These are phyloP conservation scores for Philypnodon macrostomus DNA, from an alignment of 2,797 vertebrate genomes.

Conservation along the genomic window DNA sequence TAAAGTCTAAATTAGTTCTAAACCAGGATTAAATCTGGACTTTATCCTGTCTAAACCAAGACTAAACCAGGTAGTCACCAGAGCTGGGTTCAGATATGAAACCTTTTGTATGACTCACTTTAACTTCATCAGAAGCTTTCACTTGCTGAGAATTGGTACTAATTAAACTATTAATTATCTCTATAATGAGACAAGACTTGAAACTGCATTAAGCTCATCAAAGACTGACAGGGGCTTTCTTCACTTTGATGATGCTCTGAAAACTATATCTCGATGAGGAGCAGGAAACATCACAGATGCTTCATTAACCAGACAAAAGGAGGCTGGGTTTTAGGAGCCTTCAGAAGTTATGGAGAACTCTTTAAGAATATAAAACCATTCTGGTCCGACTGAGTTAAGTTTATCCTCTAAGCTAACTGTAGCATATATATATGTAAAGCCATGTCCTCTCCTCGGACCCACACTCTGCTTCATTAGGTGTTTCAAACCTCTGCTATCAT, in stretches of 20 bases:
- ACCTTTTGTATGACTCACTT: slow-evolving; percentile 23
- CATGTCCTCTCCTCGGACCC: slow-evolving; percentile 19
- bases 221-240: slow-evolving; percentile 68
- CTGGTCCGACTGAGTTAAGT: too few species aligned
- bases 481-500: slow-evolving; percentile 18
- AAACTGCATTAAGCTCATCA: slow-evolving; percentile 69
- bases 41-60: too few species aligned
- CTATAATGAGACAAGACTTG: slow-evolving; percentile 69
- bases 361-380: too few species aligned
- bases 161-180: slow-evolving; percentile 77
- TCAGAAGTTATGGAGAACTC: slow-evolving; percentile 34
- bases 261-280: slow-evolving; percentile 57
- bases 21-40: too few species aligned
- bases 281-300: slow-evolving; percentile 54
- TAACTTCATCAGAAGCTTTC: slow-evolving; percentile 39
- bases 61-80: too few species aligned
- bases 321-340: slow-evolving; percentile 15
- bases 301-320: slow-evolving; percentile 49
- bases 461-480: slow-evolving; percentile 18
- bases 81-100: slow-evolving; percentile 9
- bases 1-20: too few species aligned
- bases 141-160: slow-evolving; percentile 62
- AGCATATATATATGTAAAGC: too few species aligned
- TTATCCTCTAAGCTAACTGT: too few species aligned
- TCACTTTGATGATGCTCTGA: slow-evolving; percentile 69